Base-by-base conservation (phyloP, 2,888 invertebrate species). In the Rhaphigaster nebulosa region DNA sequence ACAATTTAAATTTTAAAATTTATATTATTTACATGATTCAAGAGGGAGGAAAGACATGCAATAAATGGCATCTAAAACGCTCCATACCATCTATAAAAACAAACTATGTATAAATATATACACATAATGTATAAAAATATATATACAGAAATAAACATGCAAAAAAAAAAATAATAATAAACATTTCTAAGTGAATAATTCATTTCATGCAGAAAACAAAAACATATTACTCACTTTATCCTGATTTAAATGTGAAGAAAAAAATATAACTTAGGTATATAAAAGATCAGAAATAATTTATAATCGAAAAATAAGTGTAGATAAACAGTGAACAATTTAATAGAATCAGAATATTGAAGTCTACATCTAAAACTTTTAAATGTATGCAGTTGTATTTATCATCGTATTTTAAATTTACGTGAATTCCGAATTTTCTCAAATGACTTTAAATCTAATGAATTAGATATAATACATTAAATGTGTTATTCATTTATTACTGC, bases 211-310 rank as follows among this genome's bases (percentile, higher is more conserved):
- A 88, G 50, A 88, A 88, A 65, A 90, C 45, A 90, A 50, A 56
- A 45, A 76, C 90, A n/a, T 65, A 87, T 65, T 91, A 92, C 92
- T 92, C 91, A 92, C 92, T 92, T 92, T 92, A 91, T 92, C 92
- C 92, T 92, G 92, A 88, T 91, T 88, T 54, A 87, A 91, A 91
- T 50, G 91, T 89, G 87, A 90, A 91, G 91, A 90, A 92, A 92
- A 91, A 90, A 91, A 91, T 88, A 90, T 87, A 80, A 38, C 90
- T 80, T 84, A 88, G 54, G 52, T 91, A 54, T 52, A 54, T n/a
- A 88, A 88, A 88, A 88, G n/a, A 45, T 91, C 26, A 76, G 26
- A 88, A 41, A 76, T 70, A 70, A 70, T 70, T 70, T 34, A 70
- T 70, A 76, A n/a, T 50, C 15, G 34, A 70, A 34, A 70, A 70